Percentiles rank a stretch among this genome's conserved stretches.
Evolutionary conservation across 2,797 vertebrate genomes (phyloP).

Genomic region (Gastrophryne carolinensis): DNA sequence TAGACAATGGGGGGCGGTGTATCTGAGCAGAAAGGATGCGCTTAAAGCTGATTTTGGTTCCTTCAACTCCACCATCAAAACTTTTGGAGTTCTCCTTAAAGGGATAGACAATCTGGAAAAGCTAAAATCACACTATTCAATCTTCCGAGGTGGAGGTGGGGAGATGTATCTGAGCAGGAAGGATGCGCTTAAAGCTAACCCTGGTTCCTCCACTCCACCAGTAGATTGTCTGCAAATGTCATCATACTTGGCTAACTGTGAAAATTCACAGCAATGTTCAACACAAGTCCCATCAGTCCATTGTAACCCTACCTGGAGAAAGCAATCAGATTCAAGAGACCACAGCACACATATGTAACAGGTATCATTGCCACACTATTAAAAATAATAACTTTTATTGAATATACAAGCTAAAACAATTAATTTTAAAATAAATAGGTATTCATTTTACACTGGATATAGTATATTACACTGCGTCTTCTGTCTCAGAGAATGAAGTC

Average conservation of each 20-base stretch:
- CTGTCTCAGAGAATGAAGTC: conserved; percentile 61
- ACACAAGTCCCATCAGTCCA: not conserved
- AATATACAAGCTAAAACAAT: conserved; percentile 64
- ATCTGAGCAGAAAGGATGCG: too few relatives aligned
- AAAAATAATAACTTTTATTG: conserved; percentile 72
- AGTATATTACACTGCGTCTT: conserved; percentile 67
- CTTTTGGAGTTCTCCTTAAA: not conserved
- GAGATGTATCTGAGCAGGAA: too few relatives aligned
- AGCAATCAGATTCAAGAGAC: conserved; percentile 55
- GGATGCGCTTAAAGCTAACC: too few relatives aligned
- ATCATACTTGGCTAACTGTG: conserved; percentile 2
- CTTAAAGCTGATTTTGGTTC: too few relatives aligned
- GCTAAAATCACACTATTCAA: too few relatives aligned
- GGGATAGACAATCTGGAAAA: not conserved
- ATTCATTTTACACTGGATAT: conserved; percentile 59
- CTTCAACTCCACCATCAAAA: too few relatives aligned
- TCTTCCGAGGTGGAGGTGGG: too few relatives aligned
- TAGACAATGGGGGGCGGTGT: too few relatives aligned
- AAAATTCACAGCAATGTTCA: not conserved
- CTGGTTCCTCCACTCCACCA: too few relatives aligned
- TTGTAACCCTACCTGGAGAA: conserved; percentile 3
- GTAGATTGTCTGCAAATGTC: not conserved
- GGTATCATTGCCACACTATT: conserved; percentile 66
- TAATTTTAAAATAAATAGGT: conserved; percentile 71
- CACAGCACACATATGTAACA: conserved; percentile 59